Conservation (phyloP, 2,888 invertebrate genomes). For the Aspidiotus destructor region DNA sequence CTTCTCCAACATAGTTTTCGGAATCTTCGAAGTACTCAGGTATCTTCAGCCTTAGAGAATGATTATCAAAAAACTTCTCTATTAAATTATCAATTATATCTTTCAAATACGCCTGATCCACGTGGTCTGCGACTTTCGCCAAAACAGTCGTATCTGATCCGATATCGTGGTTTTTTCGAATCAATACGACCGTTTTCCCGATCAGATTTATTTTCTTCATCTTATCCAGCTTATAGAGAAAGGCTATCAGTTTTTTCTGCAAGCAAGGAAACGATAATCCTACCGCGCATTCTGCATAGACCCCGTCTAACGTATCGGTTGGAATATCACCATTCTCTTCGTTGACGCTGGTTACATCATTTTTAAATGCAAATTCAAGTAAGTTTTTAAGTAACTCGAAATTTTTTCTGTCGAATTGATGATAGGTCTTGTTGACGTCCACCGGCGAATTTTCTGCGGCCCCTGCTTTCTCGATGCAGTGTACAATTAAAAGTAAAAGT, state of each 20-base stretch:
- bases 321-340: neutral
- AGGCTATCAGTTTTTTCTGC: conserved; percentile 49
- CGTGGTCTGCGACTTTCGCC: conserved; percentile 9
- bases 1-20: neutral
- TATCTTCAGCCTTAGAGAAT: conserved; percentile 43
- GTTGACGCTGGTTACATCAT: neutral
- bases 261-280: conserved; percentile 49
- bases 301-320: conserved; percentile 44
- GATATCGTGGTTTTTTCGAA: conserved; percentile 21
- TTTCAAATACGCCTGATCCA: conserved; percentile 25
- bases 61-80: conserved; percentile 50
- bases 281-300: conserved; percentile 49
- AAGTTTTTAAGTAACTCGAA: conserved; percentile 9
- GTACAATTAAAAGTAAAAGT: neutral
- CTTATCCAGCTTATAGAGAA: conserved; percentile 47
- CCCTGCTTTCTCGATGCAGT: neutral
- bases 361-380: conserved; percentile 5
- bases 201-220: conserved; percentile 49
- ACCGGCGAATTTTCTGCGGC: neutral
- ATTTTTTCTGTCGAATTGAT: conserved; percentile 2
- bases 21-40: conserved; percentile 30
- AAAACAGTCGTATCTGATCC: conserved; percentile 1
- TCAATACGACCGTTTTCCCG: conserved; percentile 46
- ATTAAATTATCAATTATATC: conserved; percentile 47
- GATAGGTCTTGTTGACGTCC: neutral